Conservation (phyloP, 2,797 vertebrate genomes). For the Pangasius larnaudii region DNA sequence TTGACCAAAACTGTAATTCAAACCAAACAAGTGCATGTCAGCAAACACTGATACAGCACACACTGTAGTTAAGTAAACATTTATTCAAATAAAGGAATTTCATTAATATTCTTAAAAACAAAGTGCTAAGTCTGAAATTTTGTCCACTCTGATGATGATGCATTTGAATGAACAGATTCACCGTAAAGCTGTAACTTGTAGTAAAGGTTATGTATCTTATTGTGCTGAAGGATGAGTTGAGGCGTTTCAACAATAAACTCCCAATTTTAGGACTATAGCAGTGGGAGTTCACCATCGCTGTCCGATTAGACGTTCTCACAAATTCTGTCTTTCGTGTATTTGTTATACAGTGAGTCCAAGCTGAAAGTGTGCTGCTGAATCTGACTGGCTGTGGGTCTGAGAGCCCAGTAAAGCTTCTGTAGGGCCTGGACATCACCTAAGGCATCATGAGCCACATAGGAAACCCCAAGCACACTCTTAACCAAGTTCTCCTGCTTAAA, state of each 20-base stretch:
- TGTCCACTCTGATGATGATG: no score
- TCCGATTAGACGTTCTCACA: conserved; percentile 54
- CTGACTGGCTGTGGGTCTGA: conserved; percentile 66
- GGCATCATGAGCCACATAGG: conserved; percentile 75
- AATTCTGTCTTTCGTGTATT: conserved; percentile 42
- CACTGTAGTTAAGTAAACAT: conserved; percentile 10
- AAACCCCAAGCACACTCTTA: conserved; percentile 68
- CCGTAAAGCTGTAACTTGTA: background rate
- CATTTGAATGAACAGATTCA: background rate
- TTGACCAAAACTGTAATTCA: background rate
- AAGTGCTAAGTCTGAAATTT: background rate
- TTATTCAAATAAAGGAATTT: conserved; percentile 35
- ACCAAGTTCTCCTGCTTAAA: conserved; percentile 76
- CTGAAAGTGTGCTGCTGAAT: conserved; percentile 65
- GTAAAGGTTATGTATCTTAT: background rate
- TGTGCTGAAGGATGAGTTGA: background rate
- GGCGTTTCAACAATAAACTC: background rate
- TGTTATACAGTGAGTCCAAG: conserved; percentile 53
- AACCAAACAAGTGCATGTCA: background rate
- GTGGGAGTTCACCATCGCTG: background rate
- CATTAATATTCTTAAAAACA: conserved; percentile 23
- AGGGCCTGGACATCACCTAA: conserved; percentile 74
- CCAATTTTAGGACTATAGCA: background rate
- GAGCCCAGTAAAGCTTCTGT: conserved; percentile 67
- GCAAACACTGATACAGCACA: background rate